Evolutionary conservation across 2,797 vertebrate genomes (phyloP), one percentile per base, ranked within the genome.

Genomic region (Cirrhinus mrigala): DNA sequence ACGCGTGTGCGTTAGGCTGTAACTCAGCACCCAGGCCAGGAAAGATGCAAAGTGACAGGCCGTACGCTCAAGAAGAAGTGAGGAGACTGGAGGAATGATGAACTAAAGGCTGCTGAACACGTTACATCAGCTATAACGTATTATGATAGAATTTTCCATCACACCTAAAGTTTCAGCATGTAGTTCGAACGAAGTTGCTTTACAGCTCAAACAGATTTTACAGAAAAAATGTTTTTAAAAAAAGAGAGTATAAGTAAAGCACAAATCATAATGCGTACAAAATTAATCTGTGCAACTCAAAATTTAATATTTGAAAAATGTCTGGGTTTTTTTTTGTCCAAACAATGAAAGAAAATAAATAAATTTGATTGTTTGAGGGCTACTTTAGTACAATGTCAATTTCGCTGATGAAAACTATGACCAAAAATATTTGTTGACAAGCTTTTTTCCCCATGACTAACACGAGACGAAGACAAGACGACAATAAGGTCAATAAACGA

Each of bases 21-120:
- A 64, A 60, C 62, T 71, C 62, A 76, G 74, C 37, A 78, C 11
- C 37, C 33, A 71, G 73, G 64, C 27, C 44, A 15, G 69, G 64
- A 62, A 29, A 71, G 79, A 81, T 80, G 74, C 22, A 78, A 44
- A 85, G 83, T 62, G 58, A 74, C 58, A 58, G 79, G n/a, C 22
- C 24, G 18, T 69, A 15, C 44, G 18, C 24, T 27, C 56, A 58
- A 50, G 60, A 66, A 80, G 46, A 10, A 80, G 40, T 15, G 77
- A 79, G n/a, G 62, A 68, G 78, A 68, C 78, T 50, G 44, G 44
- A 81, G 22, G 29, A 81, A 52, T 40, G 33, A 76, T 66, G 27
- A 83, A 84, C 74, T 15, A 50, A 68, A 82, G 40, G 7, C 24
- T 29, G 80, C 20, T 73, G 18, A 58, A 58, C 24, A 46, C 52